Base-by-base conservation (phyloP, 2,888 invertebrate species). In the Selenia dentaria region DNA sequence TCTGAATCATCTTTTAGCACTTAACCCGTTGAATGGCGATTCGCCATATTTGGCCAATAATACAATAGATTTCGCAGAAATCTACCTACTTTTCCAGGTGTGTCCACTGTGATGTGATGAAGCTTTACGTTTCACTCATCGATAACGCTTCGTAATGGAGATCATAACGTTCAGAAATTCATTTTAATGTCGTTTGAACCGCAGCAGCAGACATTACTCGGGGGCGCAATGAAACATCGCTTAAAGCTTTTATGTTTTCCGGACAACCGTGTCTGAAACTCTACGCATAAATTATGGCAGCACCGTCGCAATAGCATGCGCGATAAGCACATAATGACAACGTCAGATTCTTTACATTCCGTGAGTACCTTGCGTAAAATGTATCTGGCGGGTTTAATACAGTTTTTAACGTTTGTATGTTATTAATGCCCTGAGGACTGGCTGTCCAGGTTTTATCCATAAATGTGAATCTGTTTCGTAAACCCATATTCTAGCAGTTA, bases 221-320 rank as follows among this genome's bases (percentile, higher is more conserved):
- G 51, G 61, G 47, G 56, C 64, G 64, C 65, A 59, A 51, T 56
- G 61, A 68, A 70, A 74, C 64, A 67, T 69, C 62, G 74, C 37
- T 71, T 77, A 78, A 81, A 79, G 77, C 76, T 78, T 82, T 83
- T 73, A 83, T 77, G 77, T 74, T 82, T 81, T 75, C 79, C 82
- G 76, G 72, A 70, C 73, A 72, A 70, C 67, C 65, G 57, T 63
- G 59, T 57, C 62, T 54, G 62, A 71, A 70, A 62, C 64, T 66
- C 68, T 65, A 67, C 59, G 37, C 42, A 52, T 45, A 48, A 52
- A 48, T 52, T 40, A 40, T 42, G 42, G 10, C 36, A 38, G 36
- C 29, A 29, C 9, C 34, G 50, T 39, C 41, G 20, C 20, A 20
- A 44, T 48, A 47, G 47, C 46, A 25, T 38, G 12, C 35, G 41